These are phyloP conservation scores for Cromileptes altivelis DNA, from an alignment of 2,113 vertebrate species.

Conservation along the genomic window DNA sequence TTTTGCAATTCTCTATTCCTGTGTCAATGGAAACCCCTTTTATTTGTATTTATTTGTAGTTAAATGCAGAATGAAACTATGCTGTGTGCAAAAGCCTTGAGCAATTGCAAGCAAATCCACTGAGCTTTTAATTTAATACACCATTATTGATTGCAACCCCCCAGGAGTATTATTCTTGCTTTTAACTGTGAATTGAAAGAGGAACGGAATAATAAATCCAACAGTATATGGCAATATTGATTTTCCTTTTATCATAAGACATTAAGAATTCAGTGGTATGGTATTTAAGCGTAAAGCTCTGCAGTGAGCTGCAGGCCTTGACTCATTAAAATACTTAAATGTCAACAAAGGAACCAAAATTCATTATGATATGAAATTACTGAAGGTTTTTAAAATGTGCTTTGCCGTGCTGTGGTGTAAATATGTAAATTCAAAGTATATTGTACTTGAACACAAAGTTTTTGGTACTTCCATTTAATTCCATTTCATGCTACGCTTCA, in stretches of 20 bases:
- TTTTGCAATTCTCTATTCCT: background rate
- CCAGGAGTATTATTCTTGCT: conserved; percentile 7
- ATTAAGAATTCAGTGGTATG: conserved; percentile 22
- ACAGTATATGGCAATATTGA: conserved; percentile 42
- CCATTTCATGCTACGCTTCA: background rate
- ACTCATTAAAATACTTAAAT: background rate
- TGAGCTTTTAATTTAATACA: conserved; percentile 14
- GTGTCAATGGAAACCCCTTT: background rate
- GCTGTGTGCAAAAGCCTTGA: background rate
- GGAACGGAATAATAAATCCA: conserved; percentile 24
- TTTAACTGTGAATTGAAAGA: conserved; percentile 39
- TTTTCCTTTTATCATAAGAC: conserved; percentile 21
- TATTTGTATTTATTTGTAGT: background rate
- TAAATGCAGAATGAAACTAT: background rate
- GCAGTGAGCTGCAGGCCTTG: background rate
- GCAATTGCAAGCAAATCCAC: background rate
- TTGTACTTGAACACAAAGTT: background rate
- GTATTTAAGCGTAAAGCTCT: conserved; percentile 7
- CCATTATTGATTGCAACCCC: conserved; percentile 19
- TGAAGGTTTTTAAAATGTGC: background rate
- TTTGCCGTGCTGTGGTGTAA: background rate
- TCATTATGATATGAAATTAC: background rate
- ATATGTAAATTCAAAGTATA: background rate
- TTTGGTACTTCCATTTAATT: background rate
- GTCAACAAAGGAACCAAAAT: background rate